Base-by-base conservation (phyloP, 2,888 invertebrate genomes). In the Sycophila texana region DNA sequence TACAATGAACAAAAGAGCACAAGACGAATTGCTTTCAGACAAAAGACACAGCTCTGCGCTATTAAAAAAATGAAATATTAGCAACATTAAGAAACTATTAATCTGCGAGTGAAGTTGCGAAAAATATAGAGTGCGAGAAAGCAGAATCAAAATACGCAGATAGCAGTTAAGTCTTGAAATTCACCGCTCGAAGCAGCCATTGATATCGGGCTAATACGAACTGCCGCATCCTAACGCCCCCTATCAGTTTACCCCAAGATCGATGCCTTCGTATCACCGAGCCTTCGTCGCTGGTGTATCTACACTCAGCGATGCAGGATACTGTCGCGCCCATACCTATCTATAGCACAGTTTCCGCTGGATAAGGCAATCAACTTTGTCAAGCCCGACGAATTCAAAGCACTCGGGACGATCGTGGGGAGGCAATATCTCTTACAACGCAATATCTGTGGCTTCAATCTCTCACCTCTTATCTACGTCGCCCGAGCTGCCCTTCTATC, bases 341-440 rank as follows among this genome's bases (percentile, higher is more conserved):
- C 2, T 5, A 20, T 14, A 18, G 39, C 39, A 14, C 47, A 26
- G 7, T 14, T 10, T 58, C 51, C 66, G 61, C 18, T 18, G 16
- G 55, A 14, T 39, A 51, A 14, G 26, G 16, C 14, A 71, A 79
- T 74, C 58, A 75, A 79, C 79, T 71, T 75, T 74, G 70, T 51
- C 79, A 79, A 65, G 51, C 18, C 51, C 67, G 47, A 78, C 71
- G 65, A 63, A 74, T 79, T 65, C 58, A 65, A 67, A 73, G 73
- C 63, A 22, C 65, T 77, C 20, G 66, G 65, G n/a, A 77, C 60
- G 30, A 51, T 60, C 20, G 22, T 16, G 57, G 53, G 3, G 18
- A 14, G 13, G 57, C 47, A 57, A 76, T 70, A 71, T 63, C 72
- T 77, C 47, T 18, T 67, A 22, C 60, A 67, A 66, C 66, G 58